Base-by-base conservation (phyloP, 2,888 invertebrate species). In the Pristionchus fissidentatus region DNA sequence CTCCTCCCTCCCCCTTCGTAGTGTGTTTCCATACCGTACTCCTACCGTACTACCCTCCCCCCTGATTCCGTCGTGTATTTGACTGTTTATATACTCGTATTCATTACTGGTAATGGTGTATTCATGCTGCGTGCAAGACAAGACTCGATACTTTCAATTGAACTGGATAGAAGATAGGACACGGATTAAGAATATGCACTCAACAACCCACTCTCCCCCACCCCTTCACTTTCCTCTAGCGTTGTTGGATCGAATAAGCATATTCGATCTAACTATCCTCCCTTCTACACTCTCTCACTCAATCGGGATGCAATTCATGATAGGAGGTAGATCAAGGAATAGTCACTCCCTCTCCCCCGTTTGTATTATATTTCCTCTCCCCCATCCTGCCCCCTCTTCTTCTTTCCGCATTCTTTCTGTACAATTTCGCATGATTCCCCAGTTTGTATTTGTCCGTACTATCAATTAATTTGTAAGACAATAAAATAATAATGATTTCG, bases 271-370 rank as follows among this genome's bases (percentile, higher is more conserved):
- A n/a, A n/a, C n/a, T n/a, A n/a, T n/a, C n/a, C n/a, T n/a, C n/a
- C n/a, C n/a, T n/a, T n/a, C n/a, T 22, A 29, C 38, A 66, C 35
- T 66, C 66, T 66, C 38, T 66, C 38, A 66, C 38, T 38, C n/a
- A n/a, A 38, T 66, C 66, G 66, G 66, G 66, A 66, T 66, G 38
- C 66, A 66, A 66, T 66, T 66, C 66, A 66, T 66, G 66, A 66
- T 66, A 66, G 66, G n/a, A n/a, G n/a, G 66, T 66, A 66, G 66
- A 66, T 66, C n/a, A 66, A 66, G 66, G 66, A 38, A 66, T 66
- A 38, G 35, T n/a, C 15, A 35, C 66, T 66, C 7, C 60, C 60
- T 66, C 38, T 38, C 8, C 66, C 15, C 60, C 29, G 29, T 60
- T 66, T 66, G 66, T 66, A 66, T 66, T 38, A 66, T 66, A 66